Conservation (phyloP, 2,888 invertebrate species). For the Orchesella flavescens region DNA sequence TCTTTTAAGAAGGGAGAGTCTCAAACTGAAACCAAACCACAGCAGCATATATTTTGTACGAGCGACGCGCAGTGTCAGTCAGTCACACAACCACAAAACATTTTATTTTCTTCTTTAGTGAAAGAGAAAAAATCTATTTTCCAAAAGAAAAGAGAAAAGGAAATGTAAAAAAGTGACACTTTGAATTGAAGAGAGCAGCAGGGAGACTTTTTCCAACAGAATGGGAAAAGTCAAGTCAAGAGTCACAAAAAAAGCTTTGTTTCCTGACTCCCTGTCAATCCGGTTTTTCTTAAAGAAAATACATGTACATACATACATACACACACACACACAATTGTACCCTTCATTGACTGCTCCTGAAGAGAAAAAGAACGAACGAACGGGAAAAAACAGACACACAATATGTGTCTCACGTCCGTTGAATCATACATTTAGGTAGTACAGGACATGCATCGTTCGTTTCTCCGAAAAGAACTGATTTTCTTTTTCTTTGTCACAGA, state of each 20-base stretch:
- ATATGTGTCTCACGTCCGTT: too few species aligned
- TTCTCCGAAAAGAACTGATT: too few species aligned
- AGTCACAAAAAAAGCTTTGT: slow-evolving; percentile 18
- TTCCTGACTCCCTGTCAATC: slow-evolving; percentile 5
- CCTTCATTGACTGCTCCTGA: too few species aligned
- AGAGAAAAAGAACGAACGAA: too few species aligned
- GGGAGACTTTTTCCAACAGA: neutral
- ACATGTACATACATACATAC: too few species aligned
- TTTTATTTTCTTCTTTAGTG: slow-evolving; percentile 1
- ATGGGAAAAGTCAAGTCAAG: slow-evolving; percentile 28
- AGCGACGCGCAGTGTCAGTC: neutral
- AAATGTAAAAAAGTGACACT: slow-evolving; percentile 3
- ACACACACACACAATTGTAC: too few species aligned
- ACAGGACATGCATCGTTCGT: too few species aligned
- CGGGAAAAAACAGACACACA: too few species aligned
- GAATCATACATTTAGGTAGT: too few species aligned
- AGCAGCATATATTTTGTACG: too few species aligned
- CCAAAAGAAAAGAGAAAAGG: neutral
- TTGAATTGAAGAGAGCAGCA: neutral
- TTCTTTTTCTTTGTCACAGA: too few species aligned
- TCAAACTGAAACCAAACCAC: neutral
- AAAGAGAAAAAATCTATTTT: slow-evolving; percentile 7
- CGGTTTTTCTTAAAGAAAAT: too few species aligned
- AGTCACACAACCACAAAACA: neutral
- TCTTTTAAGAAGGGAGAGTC: neutral